These are phyloP conservation scores for Istiophorus platypterus DNA, from an alignment of 2,113 vertebrate genomes.

Conservation along the genomic window DNA sequence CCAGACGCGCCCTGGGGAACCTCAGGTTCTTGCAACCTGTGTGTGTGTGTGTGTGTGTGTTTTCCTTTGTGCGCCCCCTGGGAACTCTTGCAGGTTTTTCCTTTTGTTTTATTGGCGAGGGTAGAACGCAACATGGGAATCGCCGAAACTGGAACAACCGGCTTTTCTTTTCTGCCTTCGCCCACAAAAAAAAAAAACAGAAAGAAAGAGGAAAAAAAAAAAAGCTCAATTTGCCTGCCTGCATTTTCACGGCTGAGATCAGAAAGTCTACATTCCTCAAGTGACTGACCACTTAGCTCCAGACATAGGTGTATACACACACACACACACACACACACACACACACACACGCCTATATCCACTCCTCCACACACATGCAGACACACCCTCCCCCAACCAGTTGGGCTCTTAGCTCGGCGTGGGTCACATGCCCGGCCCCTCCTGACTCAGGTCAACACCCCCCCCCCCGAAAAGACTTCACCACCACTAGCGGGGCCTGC, in stretches of 20 bases:
- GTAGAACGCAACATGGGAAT: conserved; percentile 23
- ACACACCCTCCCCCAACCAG: conserved; percentile 61
- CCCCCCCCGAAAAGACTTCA: conserved; percentile 65
- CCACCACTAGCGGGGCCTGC: conserved; percentile 63
- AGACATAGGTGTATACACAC: conserved; percentile 62
- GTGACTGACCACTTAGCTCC: conserved; percentile 55
- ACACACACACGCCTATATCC: conserved; percentile 47
- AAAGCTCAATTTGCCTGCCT: conserved; percentile 19
- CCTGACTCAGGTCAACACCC: conserved; percentile 75
- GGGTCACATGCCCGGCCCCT: conserved; percentile 82
- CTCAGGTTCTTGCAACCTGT: conserved; percentile 14
- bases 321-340: conserved; percentile 24
- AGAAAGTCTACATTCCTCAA: conserved; percentile 58
- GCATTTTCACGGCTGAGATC: conserved; percentile 42
- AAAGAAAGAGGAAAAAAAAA: too few species aligned
- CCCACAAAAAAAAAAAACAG: neutral
- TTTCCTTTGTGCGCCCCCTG: neutral
- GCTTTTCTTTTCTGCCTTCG: conserved; percentile 20
- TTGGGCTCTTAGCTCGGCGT: conserved; percentile 60
- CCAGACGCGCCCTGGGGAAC: conserved; percentile 51
- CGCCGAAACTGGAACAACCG: conserved; percentile 37
- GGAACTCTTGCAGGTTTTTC: neutral
- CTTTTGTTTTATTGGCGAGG: conserved; percentile 19
- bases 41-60: conserved; percentile 34
- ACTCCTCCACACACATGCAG: conserved; percentile 25